Conservation (phyloP, 2,888 invertebrate genomes). For the Timandra comae region DNA sequence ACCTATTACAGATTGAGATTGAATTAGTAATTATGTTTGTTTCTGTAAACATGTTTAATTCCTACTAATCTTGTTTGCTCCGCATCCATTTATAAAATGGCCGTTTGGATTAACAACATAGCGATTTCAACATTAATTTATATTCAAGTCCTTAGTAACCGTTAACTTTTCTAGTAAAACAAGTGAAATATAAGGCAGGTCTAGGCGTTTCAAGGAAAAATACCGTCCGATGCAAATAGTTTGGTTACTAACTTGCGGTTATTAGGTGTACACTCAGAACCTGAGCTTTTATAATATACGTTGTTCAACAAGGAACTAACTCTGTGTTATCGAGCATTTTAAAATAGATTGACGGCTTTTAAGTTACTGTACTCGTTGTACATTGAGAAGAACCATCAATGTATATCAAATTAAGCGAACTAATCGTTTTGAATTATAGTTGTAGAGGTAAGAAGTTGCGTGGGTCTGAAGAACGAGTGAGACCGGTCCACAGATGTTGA, state of each 20-base stretch:
- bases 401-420: conserved; percentile 9
- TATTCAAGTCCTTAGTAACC: conserved; percentile 21
- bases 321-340: background rate
- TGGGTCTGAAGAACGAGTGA: conserved; percentile 66
- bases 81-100: conserved; percentile 8
- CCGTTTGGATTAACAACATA: conserved; percentile 7
- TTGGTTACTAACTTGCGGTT: conserved; percentile 53
- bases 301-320: conserved; percentile 9
- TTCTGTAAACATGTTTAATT: too few relatives aligned
- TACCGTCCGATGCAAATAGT: conserved; percentile 56
- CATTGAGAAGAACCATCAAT: conserved; percentile 10
- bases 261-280: conserved; percentile 45
- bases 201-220: conserved; percentile 56
- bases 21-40: too few relatives aligned
- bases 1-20: too few relatives aligned
- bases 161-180: conserved; percentile 36
- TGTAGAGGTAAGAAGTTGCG: conserved; percentile 50
- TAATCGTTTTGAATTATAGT: conserved; percentile 27
- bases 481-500: conserved; percentile 71
- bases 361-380: background rate
- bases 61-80: too few relatives aligned
- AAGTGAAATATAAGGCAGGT: conserved; percentile 36
- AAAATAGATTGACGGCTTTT: background rate
- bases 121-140: conserved; percentile 26
- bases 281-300: conserved; percentile 41